Conservation (phyloP, 2,797 vertebrate species). For the Rhodeus uyekii region DNA sequence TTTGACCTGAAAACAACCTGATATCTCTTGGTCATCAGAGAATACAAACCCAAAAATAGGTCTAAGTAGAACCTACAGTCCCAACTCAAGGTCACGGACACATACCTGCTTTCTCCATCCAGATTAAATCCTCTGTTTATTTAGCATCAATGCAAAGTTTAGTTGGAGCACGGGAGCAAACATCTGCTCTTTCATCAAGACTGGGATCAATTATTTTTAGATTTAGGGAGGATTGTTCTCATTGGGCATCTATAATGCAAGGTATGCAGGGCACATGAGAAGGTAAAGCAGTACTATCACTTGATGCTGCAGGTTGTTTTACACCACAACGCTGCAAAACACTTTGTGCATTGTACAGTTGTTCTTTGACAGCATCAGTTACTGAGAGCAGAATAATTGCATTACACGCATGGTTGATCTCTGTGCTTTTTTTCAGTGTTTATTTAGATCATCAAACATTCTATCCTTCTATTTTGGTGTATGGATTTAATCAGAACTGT, state of each 20-base stretch:
- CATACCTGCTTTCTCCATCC: slow-evolving; percentile 32
- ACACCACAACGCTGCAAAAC: slow-evolving; percentile 46
- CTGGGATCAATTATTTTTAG: slow-evolving; percentile 30
- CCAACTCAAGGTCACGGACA: slow-evolving; percentile 54
- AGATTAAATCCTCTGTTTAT: neutral
- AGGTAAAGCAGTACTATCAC: slow-evolving; percentile 50
- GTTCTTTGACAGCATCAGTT: slow-evolving; percentile 50
- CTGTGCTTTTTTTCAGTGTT: neutral
- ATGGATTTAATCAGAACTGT: neutral
- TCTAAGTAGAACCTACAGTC: slow-evolving; percentile 46
- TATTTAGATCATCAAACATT: neutral
- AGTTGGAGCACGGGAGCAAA: neutral
- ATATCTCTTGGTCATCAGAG: slow-evolving; percentile 57
- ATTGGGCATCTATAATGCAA: slow-evolving; percentile 55
- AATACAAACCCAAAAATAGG: slow-evolving; percentile 60
- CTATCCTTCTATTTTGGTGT: neutral
- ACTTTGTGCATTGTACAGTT: slow-evolving; percentile 31
- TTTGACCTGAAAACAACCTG: slow-evolving; percentile 41
- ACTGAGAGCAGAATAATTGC: slow-evolving; percentile 44
- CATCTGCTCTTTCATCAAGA: slow-evolving; percentile 8
- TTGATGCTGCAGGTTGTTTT: slow-evolving; percentile 58
- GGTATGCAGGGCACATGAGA: slow-evolving; percentile 53
- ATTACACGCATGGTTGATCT: slow-evolving; percentile 28
- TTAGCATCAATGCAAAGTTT: neutral
- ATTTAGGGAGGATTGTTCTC: slow-evolving; percentile 35